Base-by-base conservation (phyloP, 2,888 invertebrate species). In the Himalopsyche japonica region DNA sequence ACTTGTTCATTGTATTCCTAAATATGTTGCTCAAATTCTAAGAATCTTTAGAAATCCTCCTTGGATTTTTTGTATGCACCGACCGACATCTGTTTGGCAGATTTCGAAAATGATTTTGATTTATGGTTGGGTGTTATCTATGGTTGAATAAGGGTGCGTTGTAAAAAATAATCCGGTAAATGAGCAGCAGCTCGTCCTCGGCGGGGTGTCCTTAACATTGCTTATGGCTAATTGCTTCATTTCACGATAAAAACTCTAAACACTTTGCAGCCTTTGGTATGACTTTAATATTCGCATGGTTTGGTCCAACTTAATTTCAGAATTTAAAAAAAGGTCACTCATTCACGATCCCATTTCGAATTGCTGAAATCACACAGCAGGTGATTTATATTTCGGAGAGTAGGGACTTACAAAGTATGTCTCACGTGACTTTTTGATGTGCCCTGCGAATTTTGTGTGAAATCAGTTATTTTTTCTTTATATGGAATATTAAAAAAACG, bases 131-230 rank as follows among this genome's bases (percentile, higher is more conserved):
- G 4, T 27, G 76, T 70, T 79, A 80, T 82, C 76, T 34, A 24
- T 64, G 37, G 47, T 15, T 15, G 12, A 15, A 48, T 76, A 48
- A 70, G 49, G 79, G 76, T 32, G 37, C 47, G 80, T 76, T 57
- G 76, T 80, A 82, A 82, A 70, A 83, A 48, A 83, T 82, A 83
- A 83, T 83, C 76, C 83, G 49, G 76, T 79, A 83, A 83, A 82
- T 79, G 82, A 83, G 34, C 37, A 34, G 76, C 20, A 47, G 76
- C 15, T 27, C 18, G 34, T 18, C 43, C 34, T 20, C 77, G 43
- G 27, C 77, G 34, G 77, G 77, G 77, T 77, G 34, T 77, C 37
- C 8, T 77, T 77, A 37, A 34, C 37, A 77, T 77, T 43, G n/a
- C 34, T 43, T n/a, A 32, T 34, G 18, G 24, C 77, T 77, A 77